Evolutionary conservation across 2,888 invertebrate species (phyloP).

Genomic region (Drosophila meridiana): DNA sequence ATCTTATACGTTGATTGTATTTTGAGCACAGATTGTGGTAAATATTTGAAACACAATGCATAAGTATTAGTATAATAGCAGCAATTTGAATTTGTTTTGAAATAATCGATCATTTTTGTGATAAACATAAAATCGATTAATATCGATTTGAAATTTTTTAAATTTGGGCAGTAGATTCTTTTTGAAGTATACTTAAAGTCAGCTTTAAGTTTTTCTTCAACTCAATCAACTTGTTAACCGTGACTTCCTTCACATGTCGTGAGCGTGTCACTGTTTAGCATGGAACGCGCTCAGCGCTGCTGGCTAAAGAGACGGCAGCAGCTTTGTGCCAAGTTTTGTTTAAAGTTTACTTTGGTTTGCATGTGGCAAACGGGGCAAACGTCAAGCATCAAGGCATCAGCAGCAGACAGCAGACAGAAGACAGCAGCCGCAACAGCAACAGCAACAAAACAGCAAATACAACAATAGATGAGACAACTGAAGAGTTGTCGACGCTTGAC

Average conservation of each 20-base stretch:
- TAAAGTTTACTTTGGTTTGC: conserved; percentile 69
- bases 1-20: no score
- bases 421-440: conserved; percentile 24
- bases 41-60: no score
- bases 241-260: conserved; percentile 19
- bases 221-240: background rate
- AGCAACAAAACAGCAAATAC: conserved; percentile 25
- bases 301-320: conserved; percentile 20
- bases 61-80: no score
- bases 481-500: conserved; percentile 75
- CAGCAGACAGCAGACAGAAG: conserved; percentile 32
- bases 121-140: no score
- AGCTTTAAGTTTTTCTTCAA: no score
- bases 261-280: conserved; percentile 26
- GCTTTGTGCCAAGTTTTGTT: conserved; percentile 76
- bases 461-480: conserved; percentile 51
- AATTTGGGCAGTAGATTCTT: no score
- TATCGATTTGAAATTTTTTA: no score
- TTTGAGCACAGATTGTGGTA: no score
- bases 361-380: conserved; percentile 46
- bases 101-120: no score
- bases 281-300: conserved; percentile 23
- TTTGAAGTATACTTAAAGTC: no score
- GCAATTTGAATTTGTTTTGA: no score
- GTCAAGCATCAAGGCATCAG: conserved; percentile 43